Base-by-base conservation (phyloP, 2,888 invertebrate species). In the Amitus sp. region DNA sequence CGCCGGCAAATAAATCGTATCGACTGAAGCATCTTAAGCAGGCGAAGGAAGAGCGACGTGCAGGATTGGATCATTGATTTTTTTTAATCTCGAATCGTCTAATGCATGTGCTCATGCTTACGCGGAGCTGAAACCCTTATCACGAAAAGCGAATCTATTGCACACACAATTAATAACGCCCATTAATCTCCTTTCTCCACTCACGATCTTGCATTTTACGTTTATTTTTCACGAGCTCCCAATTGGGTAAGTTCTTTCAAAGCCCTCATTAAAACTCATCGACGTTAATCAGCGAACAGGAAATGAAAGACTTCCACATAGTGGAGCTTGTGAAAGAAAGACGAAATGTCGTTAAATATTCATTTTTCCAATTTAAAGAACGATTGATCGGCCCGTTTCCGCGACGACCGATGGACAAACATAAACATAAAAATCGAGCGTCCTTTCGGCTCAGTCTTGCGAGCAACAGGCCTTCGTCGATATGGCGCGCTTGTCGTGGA, bases 321-420 rank as follows among this genome's bases (percentile, higher is more conserved):
- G 23, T 23, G 23, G 23, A 23, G 4, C 23, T 23, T 23, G 23
- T 23, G 3, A 5, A 5, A 23, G 23, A 23, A 23, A 5, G 23
- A 23, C 9, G 15, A 37, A 9, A 9, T 15, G 12, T 37, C 12
- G 9, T 33, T 3, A 37, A 37, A 37, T 37, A 37, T 37, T 37
- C 37, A 37, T 13, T 37, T 37, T 37, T 12, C 7, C 13, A 37
- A 37, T 37, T 37, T 5, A 37, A 37, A 37, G 37, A 37, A 15
- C 13, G 15, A 78, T 77, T 79, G 80, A 79, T 79, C 75, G 75
- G 76, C 74, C 75, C 78, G 71, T 81, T 79, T 73, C 81, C 79
- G 76, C 70, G 79, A 79, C 79, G 79, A 81, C 81, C 72, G 66
- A 69, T 72, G 71, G 70, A 42, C 80, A 80, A 81, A 81, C 81